phyloP scores from a whole-genome alignment of 2,113 vertebrate species.

The Zootoca vivipara region DNA sequence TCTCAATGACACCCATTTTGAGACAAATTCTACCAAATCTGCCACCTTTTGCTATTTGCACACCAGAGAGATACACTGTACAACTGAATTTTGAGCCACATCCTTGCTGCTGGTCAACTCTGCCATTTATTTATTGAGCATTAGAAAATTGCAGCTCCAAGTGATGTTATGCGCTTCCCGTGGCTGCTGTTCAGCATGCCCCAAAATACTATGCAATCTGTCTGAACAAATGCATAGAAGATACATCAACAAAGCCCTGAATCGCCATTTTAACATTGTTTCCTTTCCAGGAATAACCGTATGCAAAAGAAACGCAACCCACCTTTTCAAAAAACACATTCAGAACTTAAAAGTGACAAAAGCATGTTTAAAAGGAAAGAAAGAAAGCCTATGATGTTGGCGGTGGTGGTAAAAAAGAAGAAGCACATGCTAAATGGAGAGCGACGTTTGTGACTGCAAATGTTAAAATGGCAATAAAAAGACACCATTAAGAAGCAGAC shows the following conservation, averaged over 20 bases:
- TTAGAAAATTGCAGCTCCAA: background rate
- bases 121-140: background rate
- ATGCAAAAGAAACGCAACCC: background rate
- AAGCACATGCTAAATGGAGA: conserved; percentile 75
- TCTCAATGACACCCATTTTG: background rate
- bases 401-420: background rate
- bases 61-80: background rate
- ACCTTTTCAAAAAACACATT: conserved; percentile 63
- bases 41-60: background rate
- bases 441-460: conserved; percentile 65
- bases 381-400: conserved; percentile 51
- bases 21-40: background rate
- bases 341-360: conserved; percentile 69
- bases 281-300: conserved; percentile 52
- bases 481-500: conserved; percentile 71
- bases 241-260: conserved; percentile 54
- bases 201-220: conserved; percentile 41
- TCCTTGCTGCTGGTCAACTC: background rate
- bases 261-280: conserved; percentile 64
- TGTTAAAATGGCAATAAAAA: conserved; percentile 72
- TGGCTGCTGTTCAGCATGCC: conserved; percentile 10
- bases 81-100: background rate
- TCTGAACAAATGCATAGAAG: conserved; percentile 29
- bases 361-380: conserved; percentile 59
- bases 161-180: conserved; percentile 29